Evolutionary conservation across 2,888 invertebrate species (phyloP), one percentile per base, ranked within the genome.

Genomic region (Pristionchus maxplancki): DNA sequence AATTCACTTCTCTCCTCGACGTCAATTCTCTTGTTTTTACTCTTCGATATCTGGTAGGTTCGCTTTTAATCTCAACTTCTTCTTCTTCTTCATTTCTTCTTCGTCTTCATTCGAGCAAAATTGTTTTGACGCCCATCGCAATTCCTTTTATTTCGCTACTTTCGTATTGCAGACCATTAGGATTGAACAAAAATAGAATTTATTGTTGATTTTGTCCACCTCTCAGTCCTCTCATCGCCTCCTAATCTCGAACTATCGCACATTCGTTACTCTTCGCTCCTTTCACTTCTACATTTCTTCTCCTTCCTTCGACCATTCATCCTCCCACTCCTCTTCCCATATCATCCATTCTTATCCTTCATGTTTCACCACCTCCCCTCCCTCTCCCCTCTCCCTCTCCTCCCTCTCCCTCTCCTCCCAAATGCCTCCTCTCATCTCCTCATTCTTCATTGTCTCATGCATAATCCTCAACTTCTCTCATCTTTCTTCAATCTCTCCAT

Each of bases 361-460:
- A 67, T 67, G 64, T 40, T 48, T 50, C 81, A 37, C 78, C 40
- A 40, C 28, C 40, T 37, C 74, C 37, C 40, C 28, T 40, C 78
- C 44, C 28, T 15, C 81, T 2, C 17, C 48, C 81, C 81, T 50
- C 81, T 50, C 28, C 17, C 31, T 5, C 50, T 40, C 44, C 50
- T 40, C 48, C 50, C 31, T 15, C 28, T 31, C 15, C 20, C 28
- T 17, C 50, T 34, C 28, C 31, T 82, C 50, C 31, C 8, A 20
- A 82, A 50, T 82, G 24, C 48, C 28, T 82, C 31, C 81, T 82
- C 48, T 82, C 50, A 50, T 82, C 48, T 50, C 81, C 50, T 50
- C 50, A 50, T 50, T 82, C 48, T 82, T 82, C 81, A 50, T 82
- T 48, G 48, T 82, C 81, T 82, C 50, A 48, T 82, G 48, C 81